A percentile compares a stretch with the other conserved stretches of the same genome.
phyloP scores from a whole-genome alignment of 2,888 invertebrate genomes.

The Lycia hirtaria region DNA sequence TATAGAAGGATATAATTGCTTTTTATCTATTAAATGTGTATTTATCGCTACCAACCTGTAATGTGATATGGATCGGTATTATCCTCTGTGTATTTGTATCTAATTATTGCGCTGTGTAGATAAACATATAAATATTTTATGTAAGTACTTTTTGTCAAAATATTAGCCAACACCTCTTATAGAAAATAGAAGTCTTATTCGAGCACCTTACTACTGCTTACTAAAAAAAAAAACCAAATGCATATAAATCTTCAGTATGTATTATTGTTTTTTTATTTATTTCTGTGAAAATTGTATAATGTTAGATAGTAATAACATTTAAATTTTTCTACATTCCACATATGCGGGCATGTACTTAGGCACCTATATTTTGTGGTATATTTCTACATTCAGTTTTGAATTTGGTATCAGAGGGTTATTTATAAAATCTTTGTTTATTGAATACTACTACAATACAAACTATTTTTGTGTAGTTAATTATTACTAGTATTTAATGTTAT shows the following conservation, averaged over 20 bases:
- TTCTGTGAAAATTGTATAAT: not conserved
- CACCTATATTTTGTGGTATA: constrained; percentile 3
- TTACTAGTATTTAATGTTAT: not conserved
- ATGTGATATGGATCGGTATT: constrained; percentile 15
- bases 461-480: not conserved
- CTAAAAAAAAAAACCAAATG: not conserved
- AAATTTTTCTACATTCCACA: constrained; percentile 10
- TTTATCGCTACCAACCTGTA: not conserved
- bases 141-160: not conserved
- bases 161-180: constrained; percentile 8
- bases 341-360: constrained; percentile 10
- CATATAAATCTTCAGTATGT: no score
- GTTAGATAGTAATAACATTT: not conserved
- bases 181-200: constrained; percentile 14
- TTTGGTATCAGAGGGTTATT: no score
- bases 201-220: constrained; percentile 10
- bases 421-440: no score
- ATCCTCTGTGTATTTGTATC: constrained; percentile 11
- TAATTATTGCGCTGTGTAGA: constrained; percentile 15
- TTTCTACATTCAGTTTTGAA: not conserved
- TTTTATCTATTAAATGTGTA: constrained; percentile 3
- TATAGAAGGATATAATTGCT: no score
- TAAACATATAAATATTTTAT: constrained; percentile 4
- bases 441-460: no score
- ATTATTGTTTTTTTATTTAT: no score